Conservation (phyloP, 2,797 vertebrate genomes). For the Lerista edwardsae region DNA sequence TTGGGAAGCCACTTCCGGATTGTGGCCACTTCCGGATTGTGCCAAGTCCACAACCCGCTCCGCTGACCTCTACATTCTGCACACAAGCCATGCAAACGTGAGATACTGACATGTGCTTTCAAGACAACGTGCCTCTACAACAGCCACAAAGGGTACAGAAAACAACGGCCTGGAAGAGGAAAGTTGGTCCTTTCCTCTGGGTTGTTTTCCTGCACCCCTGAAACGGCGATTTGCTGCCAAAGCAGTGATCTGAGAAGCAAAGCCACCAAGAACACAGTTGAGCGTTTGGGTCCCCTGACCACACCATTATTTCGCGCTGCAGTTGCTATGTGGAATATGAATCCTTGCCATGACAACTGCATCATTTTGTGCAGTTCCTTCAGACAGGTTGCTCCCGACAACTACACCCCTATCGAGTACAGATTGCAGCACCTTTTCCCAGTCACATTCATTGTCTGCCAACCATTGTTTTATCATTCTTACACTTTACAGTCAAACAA, state of each 20-base stretch:
- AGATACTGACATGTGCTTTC: too few relatives aligned
- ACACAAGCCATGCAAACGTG: too few relatives aligned
- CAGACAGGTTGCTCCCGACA: constrained; percentile 40
- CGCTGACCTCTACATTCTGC: too few relatives aligned
- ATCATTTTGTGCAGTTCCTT: constrained; percentile 34
- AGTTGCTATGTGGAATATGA: constrained; percentile 69
- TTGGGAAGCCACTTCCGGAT: too few relatives aligned
- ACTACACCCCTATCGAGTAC: constrained; percentile 11
- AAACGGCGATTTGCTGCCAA: too few relatives aligned
- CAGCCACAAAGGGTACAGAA: too few relatives aligned
- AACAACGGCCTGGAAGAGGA: too few relatives aligned
- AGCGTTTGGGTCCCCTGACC: constrained; percentile 40
- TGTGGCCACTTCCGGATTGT: too few relatives aligned
- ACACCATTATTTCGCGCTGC: constrained; percentile 53
- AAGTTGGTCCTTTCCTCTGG: too few relatives aligned
- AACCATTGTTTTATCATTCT: neutral
- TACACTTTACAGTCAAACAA: neutral
- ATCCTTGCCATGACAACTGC: constrained; percentile 68
- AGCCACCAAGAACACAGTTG: constrained; percentile 38
- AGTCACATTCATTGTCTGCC: constrained; percentile 17
- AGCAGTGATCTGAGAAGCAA: neutral
- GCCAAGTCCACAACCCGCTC: too few relatives aligned
- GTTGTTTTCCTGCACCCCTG: too few relatives aligned
- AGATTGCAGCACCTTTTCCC: constrained; percentile 22
- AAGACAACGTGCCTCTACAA: too few relatives aligned